Evolutionary conservation across 92 coral and sea anemone genomes (phyloP), one percentile per base, ranked within the genome.

Genomic region (Plumapathes pennacea): DNA sequence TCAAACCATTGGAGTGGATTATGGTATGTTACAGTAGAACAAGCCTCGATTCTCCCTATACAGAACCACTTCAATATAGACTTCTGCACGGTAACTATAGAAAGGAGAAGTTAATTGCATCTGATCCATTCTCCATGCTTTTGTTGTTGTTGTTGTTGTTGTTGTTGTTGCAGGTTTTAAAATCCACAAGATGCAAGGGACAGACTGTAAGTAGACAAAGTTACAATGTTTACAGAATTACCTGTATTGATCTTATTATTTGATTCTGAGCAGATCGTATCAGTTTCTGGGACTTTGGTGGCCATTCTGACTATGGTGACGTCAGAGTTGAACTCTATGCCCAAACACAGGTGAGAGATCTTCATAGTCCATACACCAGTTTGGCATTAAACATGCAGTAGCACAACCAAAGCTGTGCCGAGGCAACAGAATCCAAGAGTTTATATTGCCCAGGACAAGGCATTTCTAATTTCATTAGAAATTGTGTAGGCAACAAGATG

Each of bases 231-330:
- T 6, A 4, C 25, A 3, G 4, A 4, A 13, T 7, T 4, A 58
- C 21, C 11, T 3, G 10, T 57, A 41, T 10, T 22, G 5, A 19
- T 30, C 4, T 1, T 9, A 48, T 5, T 43, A 29, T 64, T 38
- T 15, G 38, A 20, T 49, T 31, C 6, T 22, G 31, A 50, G 6
- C 59, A 92, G 98, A 92, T 52, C 77, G 98, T 21, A 54, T 92
- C 25, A 89, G 88, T 55, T 88, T 92, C 69, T 92, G 98, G 98
- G 98, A 92, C 57, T 92, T 92, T 92, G 98, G 98, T 62, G 98
- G 98, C 27, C 80, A 88, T 51, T 46, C 85, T 68, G 96, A 88
- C 54, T 92, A 84, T 65, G 77, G 88, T 72, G 80, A 84, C 63
- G 81, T 92, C 54, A 84, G 98, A 74, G 71, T 41, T 10, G 96